Evolutionary conservation across 2,797 vertebrate species (phyloP), one percentile per base, ranked within the genome.

Genomic region (Sitta carolinensis): DNA sequence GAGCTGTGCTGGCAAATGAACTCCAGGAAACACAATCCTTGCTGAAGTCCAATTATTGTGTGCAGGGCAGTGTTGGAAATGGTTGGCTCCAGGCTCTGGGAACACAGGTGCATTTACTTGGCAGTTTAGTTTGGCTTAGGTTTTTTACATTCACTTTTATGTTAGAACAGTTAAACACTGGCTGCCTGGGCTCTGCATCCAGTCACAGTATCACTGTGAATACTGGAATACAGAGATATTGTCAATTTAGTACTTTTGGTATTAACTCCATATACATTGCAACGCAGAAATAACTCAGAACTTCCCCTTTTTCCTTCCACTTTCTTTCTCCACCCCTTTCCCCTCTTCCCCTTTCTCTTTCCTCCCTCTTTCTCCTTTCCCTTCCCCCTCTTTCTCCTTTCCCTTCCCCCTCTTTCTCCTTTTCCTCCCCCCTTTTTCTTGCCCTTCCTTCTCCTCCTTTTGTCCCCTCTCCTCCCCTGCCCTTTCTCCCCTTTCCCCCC

Each of bases 171-270:
- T 51, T 50, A 19, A 84, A 52, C 57, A 22, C 18, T 32, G 61
- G 4, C 4, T 47, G 1, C 54, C 34, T 25, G 29, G 7, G 16
- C 77, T 64, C 67, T 48, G 38, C 16, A 36, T 55, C 43, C 55
- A 7, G 25, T 78, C 76, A 17, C 30, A 75, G 1, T 36, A 36
- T 36, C 36, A 36, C 36, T 36, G 10, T 36, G 10, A 36, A 36
- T 36, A 36, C 36, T 36, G 36, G 36, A 36, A 36, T 36, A 36
- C 36, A 36, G 8, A 36, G 10, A 36, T 36, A 36, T 84, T 64
- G 14, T 1, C 1, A 20, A 1, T 7, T 23, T 22, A 1, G 5
- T 22, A 1, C 3, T 30, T 57, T 58, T 52, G 6, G 21, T 73
- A 15, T 30, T 76, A 12, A 26, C 51, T 38, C 11, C 13, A 5